A percentile compares a stretch with the other conserved stretches of the same genome.
These are phyloP conservation scores for Proterorhinus semilunaris DNA, from an alignment of 2,113 vertebrate genomes.

Conservation along the genomic window DNA sequence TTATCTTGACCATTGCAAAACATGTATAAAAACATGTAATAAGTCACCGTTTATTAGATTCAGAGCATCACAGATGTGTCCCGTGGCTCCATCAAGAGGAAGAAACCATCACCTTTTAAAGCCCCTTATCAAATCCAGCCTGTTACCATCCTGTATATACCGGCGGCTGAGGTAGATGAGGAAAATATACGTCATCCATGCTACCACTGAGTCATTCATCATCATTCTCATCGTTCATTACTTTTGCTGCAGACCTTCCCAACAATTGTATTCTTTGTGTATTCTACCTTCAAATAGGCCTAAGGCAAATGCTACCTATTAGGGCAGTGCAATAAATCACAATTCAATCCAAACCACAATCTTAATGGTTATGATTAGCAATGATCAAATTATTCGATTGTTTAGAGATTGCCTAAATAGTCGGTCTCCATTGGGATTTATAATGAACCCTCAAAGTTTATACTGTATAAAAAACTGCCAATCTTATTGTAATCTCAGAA, in stretches of 20 bases:
- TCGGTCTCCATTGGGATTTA: too few relatives aligned
- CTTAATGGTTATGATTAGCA: too few relatives aligned
- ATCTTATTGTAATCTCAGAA: too few relatives aligned
- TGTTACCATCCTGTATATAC: constrained; percentile 59
- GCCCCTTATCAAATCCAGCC: constrained; percentile 45
- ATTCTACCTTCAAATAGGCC: background rate
- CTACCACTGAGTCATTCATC: constrained; percentile 1
- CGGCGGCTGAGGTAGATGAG: constrained; percentile 75
- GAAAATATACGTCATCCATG: constrained; percentile 12
- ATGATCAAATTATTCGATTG: too few relatives aligned
- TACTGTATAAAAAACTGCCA: too few relatives aligned
- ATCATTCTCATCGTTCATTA: background rate
- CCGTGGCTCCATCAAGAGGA: constrained; percentile 74
- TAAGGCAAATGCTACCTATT: too few relatives aligned
- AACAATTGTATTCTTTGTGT: background rate
- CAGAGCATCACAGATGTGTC: constrained; percentile 79
- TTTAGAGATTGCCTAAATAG: too few relatives aligned
- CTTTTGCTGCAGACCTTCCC: background rate
- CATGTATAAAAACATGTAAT: too few relatives aligned
- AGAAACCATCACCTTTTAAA: constrained; percentile 45
- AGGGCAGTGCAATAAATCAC: too few relatives aligned
- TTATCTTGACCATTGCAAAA: too few relatives aligned
- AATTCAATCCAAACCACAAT: too few relatives aligned
- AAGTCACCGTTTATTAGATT: constrained; percentile 61
- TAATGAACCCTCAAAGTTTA: too few relatives aligned